These are phyloP conservation scores for Micropterix aruncella DNA, from an alignment of 2,888 invertebrate species.

Conservation along the genomic window DNA sequence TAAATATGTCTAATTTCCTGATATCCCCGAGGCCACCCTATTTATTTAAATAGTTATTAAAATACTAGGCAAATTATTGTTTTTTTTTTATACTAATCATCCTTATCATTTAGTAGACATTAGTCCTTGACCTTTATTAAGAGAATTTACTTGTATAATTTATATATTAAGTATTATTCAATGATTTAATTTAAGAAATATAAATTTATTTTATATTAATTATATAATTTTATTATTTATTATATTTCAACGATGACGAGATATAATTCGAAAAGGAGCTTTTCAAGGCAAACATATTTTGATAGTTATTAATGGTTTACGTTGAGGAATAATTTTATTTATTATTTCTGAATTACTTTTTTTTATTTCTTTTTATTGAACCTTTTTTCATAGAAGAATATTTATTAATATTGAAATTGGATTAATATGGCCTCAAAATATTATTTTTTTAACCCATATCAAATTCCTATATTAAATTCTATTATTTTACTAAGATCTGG, in stretches of 20 bases:
- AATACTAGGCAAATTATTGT: slow-evolving; percentile 49
- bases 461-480: slow-evolving; percentile 60
- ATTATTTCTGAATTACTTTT: slow-evolving; percentile 55
- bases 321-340: too few relatives aligned
- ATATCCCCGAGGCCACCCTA: too few relatives aligned
- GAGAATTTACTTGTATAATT: slow-evolving; percentile 38
- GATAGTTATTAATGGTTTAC: slow-evolving; percentile 41
- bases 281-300: too few relatives aligned
- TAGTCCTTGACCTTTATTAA: slow-evolving; percentile 57
- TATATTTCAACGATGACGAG: too few relatives aligned
- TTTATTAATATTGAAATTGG: too few relatives aligned
- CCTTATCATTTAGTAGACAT: slow-evolving; percentile 50
- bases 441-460: slow-evolving; percentile 52
- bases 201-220: slow-evolving; percentile 36
- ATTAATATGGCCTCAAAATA: slow-evolving; percentile 50
- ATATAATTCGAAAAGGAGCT: too few relatives aligned
- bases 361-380: slow-evolving; percentile 41
- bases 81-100: slow-evolving; percentile 38
- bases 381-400: too few relatives aligned
- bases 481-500: slow-evolving; percentile 58
- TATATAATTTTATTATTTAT: slow-evolving; percentile 30
- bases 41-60: too few relatives aligned
- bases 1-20: too few relatives aligned
- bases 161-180: slow-evolving; percentile 41
- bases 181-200: slow-evolving; percentile 45